Evolutionary conservation across 2,888 invertebrate genomes (phyloP).

Genomic region (Eristalis pertinax): DNA sequence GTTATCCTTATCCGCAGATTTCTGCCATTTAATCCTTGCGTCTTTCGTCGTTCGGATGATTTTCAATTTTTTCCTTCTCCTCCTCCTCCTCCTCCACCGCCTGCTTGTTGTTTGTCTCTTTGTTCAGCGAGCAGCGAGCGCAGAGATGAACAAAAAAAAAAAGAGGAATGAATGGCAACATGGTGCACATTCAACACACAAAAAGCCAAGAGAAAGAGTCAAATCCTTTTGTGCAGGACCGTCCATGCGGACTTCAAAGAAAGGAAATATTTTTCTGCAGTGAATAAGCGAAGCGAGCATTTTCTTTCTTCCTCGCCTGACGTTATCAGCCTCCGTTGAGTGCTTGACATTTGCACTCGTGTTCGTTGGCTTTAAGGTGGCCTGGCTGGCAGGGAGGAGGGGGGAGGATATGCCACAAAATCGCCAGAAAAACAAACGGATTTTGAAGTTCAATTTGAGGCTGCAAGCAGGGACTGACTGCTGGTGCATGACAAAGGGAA

Average conservation of each 20-base stretch:
- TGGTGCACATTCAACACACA: constrained; percentile 32
- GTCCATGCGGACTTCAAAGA: constrained; percentile 58
- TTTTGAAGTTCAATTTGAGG: not conserved
- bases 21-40: constrained; percentile 55
- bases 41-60: constrained; percentile 42
- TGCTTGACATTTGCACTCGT: constrained; percentile 64
- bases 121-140: not conserved
- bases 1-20: constrained; percentile 60
- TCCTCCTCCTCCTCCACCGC: no score
- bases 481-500: not conserved
- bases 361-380: constrained; percentile 25
- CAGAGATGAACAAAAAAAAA: not conserved
- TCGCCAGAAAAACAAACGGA: not conserved
- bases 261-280: constrained; percentile 25
- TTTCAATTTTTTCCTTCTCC: not conserved
- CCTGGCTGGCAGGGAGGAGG: no score
- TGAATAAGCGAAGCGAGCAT: constrained; percentile 30
- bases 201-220: constrained; percentile 41
- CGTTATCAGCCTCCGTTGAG: constrained; percentile 62
- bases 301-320: not conserved
- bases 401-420: not conserved
- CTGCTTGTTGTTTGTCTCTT: not conserved
- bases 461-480: not conserved
- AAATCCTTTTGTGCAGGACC: constrained; percentile 64
- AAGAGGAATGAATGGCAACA: constrained; percentile 42